phyloP scores from a whole-genome alignment of 2,888 invertebrate species.

The Agrenia bidenticulata region DNA sequence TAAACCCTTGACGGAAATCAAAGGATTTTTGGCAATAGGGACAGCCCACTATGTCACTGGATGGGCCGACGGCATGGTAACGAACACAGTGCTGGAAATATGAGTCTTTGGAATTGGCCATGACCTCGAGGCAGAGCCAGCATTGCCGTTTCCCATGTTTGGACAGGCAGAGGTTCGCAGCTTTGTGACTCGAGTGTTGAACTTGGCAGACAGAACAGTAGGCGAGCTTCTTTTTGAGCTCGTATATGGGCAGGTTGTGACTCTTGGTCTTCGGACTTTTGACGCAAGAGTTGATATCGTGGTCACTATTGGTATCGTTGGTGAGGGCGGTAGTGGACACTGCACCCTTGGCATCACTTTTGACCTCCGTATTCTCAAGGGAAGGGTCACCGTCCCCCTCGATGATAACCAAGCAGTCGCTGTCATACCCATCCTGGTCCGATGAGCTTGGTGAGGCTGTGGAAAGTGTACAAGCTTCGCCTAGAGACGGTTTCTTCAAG shows the following conservation, averaged over 20 bases:
- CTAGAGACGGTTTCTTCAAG: no score
- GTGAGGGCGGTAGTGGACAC: not conserved
- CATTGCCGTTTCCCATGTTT: conserved; percentile 33
- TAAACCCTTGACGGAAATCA: conserved; percentile 34
- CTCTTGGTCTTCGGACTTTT: conserved; percentile 3
- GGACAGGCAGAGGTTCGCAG: conserved; percentile 26
- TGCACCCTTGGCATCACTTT: not conserved
- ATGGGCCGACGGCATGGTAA: conserved; percentile 17
- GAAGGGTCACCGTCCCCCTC: conserved; percentile 3
- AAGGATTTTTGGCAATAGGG: conserved; percentile 28
- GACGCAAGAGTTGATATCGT: not conserved
- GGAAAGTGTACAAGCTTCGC: no score
- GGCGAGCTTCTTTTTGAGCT: conserved; percentile 24
- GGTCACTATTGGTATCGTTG: not conserved
- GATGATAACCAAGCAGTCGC: conserved; percentile 17
- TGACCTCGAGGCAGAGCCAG: conserved; percentile 28
- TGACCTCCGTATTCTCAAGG: not conserved
- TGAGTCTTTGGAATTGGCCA: conserved; percentile 26
- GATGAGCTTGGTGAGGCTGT: no score
- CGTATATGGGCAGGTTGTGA: conserved; percentile 27
- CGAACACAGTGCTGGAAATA: conserved; percentile 22
- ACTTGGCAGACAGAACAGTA: conserved; percentile 26
- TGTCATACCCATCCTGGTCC: conserved; percentile 8
- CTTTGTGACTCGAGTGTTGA: conserved; percentile 25
- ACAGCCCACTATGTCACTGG: conserved; percentile 15